phyloP scores from a whole-genome alignment of 2,113 vertebrate species.

The Megaleporinus macrocephalus region DNA sequence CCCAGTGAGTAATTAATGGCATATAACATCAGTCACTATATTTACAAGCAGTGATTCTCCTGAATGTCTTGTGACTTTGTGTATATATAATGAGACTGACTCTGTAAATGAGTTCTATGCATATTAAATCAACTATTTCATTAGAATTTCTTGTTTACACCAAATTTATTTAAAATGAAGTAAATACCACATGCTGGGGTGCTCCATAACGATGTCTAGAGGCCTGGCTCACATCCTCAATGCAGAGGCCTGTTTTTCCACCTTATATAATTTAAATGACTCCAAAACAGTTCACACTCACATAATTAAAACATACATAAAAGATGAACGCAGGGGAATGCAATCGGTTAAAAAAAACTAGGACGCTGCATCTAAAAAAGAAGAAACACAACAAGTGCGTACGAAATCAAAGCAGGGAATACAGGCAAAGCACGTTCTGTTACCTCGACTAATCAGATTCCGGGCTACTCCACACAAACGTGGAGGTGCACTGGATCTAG shows the following conservation, averaged over 20 bases:
- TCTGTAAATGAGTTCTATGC: slow-evolving; percentile 12
- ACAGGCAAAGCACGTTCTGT: no score
- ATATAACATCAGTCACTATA: slow-evolving; percentile 2
- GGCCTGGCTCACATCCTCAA: background rate
- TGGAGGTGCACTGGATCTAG: no score
- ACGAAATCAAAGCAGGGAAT: no score
- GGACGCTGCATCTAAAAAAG: no score
- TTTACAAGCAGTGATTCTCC: slow-evolving; percentile 11
- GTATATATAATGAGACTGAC: background rate
- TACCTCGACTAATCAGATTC: background rate
- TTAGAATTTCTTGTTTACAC: slow-evolving; percentile 37
- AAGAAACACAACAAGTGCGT: no score
- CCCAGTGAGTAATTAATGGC: background rate
- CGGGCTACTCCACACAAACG: no score
- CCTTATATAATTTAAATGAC: background rate
- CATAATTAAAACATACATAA: background rate
- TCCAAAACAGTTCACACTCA: background rate
- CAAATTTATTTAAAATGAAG: slow-evolving; percentile 2
- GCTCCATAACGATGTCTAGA: background rate
- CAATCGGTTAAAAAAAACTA: no score
- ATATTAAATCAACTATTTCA: slow-evolving; percentile 21
- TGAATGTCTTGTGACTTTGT: background rate
- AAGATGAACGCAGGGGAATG: no score
- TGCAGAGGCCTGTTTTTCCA: slow-evolving; percentile 1
- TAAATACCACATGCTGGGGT: slow-evolving; percentile 15